A percentile compares a stretch with the other conserved stretches of the same genome.
These are phyloP conservation scores for Euura saliciscinereae DNA, from an alignment of 1,140 invertebrate genomes.

Conservation along the genomic window DNA sequence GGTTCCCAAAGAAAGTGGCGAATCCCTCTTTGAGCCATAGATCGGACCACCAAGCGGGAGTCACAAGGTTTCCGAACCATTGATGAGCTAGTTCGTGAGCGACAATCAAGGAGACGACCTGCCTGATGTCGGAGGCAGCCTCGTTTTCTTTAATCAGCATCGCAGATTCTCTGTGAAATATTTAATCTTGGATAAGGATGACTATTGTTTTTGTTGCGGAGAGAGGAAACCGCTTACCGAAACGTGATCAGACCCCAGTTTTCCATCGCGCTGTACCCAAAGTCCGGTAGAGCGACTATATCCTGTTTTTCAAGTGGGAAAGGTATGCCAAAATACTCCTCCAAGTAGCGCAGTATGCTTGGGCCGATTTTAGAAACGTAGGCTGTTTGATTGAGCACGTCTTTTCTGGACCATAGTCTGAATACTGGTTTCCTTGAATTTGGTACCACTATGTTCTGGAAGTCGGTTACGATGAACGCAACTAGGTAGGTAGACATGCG, in stretches of 20 bases:
- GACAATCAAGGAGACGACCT: slow-evolving; percentile 48
- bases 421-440: slow-evolving; percentile 21
- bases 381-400: slow-evolving; percentile 61
- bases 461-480: slow-evolving; percentile 83
- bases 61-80: slow-evolving; percentile 57
- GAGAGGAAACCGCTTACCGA: slow-evolving; percentile 22
- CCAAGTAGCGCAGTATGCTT: slow-evolving; percentile 42
- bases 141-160: slow-evolving; percentile 4
- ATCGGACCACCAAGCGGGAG: slow-evolving; percentile 52
- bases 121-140: slow-evolving; percentile 28
- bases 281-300: slow-evolving; percentile 64
- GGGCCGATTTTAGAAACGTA: slow-evolving; percentile 61
- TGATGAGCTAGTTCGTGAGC: slow-evolving; percentile 63
- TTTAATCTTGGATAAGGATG: neutral
- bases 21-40: slow-evolving; percentile 64
- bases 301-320: slow-evolving; percentile 44
- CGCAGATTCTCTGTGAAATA: slow-evolving; percentile 1
- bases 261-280: slow-evolving; percentile 66
- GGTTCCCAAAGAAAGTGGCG: slow-evolving; percentile 50
- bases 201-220: slow-evolving; percentile 8
- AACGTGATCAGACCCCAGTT: slow-evolving; percentile 49
- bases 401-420: slow-evolving; percentile 62
- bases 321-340: slow-evolving; percentile 25
- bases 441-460: slow-evolving; percentile 51
- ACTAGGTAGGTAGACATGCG: slow-evolving; percentile 87